Evolutionary conservation across 1,140 invertebrate species (phyloP).

Genomic region (Brachionus koreanus): DNA sequence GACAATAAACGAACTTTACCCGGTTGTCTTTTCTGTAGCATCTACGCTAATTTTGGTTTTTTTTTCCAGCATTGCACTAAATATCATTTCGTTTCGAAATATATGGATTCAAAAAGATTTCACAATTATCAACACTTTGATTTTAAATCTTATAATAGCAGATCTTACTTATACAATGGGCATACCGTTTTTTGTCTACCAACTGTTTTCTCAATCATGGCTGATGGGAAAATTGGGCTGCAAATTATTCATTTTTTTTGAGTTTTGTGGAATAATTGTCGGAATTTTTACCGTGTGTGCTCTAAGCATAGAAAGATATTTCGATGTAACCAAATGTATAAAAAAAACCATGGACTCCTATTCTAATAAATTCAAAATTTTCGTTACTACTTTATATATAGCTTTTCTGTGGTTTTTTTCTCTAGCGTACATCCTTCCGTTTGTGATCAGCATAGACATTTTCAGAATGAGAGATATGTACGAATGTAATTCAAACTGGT

Average conservation of each 20-base stretch:
- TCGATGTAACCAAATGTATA: constrained; percentile 24
- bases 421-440: background rate
- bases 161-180: constrained; percentile 34
- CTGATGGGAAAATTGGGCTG: constrained; percentile 1
- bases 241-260: constrained; percentile 16
- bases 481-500: background rate
- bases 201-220: constrained; percentile 20
- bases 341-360: background rate
- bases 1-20: background rate
- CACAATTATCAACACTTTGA: constrained; percentile 6
- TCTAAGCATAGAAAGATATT: constrained; percentile 30
- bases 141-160: constrained; percentile 24
- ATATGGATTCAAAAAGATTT: constrained; percentile 14
- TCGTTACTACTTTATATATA: background rate
- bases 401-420: background rate
- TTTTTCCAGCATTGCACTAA: background rate
- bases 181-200: constrained; percentile 23
- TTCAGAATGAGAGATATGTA: background rate
- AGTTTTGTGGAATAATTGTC: constrained; percentile 32
- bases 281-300: constrained; percentile 18
- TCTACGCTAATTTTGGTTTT: background rate
- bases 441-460: background rate
- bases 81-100: background rate
- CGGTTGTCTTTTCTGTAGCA: background rate
- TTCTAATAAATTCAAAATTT: constrained; percentile 29